Conservation (phyloP, 2,113 vertebrate genomes). For the Brienomyrus brachyistius region DNA sequence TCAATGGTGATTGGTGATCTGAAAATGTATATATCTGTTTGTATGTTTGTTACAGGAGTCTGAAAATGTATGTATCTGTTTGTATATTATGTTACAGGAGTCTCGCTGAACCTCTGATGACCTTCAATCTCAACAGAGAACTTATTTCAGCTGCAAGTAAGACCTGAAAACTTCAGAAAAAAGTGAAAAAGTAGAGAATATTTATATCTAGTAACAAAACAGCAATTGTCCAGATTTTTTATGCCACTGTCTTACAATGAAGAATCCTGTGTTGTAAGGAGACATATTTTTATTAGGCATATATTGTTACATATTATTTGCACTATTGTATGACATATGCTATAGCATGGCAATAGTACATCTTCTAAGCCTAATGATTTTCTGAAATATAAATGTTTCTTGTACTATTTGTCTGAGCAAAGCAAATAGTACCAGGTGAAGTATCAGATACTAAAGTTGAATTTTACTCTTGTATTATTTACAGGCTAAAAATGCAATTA, state of each 20-base stretch:
- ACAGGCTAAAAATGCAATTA: not conserved
- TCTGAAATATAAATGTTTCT: not conserved
- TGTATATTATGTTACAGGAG: conserved; percentile 59
- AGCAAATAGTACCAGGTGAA: not conserved
- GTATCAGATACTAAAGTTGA: not conserved
- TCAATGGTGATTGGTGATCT: not conserved
- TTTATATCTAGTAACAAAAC: not conserved
- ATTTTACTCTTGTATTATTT: not conserved
- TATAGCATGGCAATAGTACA: not conserved
- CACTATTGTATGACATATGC: not conserved
- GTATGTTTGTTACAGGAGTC: conserved; percentile 62
- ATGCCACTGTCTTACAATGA: not conserved
- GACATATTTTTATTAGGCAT: not conserved
- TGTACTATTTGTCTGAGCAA: not conserved
- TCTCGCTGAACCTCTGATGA: conserved; percentile 92
- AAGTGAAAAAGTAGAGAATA: not conserved
- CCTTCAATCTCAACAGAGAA: conserved; percentile 83
- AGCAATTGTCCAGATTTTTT: not conserved
- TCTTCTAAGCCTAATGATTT: not conserved
- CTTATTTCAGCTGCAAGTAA: conserved; percentile 92
- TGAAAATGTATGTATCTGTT: conserved; percentile 20
- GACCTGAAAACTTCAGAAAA: conserved; percentile 36
- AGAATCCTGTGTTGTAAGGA: not conserved
- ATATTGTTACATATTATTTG: not conserved
- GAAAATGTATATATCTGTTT: conserved; percentile 21